Base-by-base conservation (phyloP, 64 coral and sea anemone genomes). In the Pocillopora damicornis region DNA sequence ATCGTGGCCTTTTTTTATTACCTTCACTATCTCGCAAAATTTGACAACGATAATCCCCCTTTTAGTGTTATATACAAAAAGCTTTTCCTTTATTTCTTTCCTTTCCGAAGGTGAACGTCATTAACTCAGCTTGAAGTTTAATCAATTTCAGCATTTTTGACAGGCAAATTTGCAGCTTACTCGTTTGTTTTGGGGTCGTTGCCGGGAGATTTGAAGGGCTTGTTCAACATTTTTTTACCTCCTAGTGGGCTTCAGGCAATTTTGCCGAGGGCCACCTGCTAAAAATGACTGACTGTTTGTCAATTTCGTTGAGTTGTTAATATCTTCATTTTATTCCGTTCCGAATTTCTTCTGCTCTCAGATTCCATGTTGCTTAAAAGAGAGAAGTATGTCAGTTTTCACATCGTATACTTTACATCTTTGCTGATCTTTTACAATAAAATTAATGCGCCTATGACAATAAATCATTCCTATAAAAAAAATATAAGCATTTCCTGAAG, bases 181-280 rank as follows among this genome's bases (percentile, higher is more conserved):
- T 58, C 13, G 26, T 73, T 37, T 85, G 64, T 72, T 73, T 58
- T 11, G 34, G 45, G 26, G 1, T 35, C n/a, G 65, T 72, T 58
- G 81, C 20, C 25, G 62, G 45, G 65, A 16, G 61, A 83, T 67
- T 30, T 81, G 11, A 79, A 2, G n/a, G 12, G 17, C 15, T 18
- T 79, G 10, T 60, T 0, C 16, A 35, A 36, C 11, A 13, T 13
- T 4, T 79, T 13, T 60, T 60, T 60, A 26, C 77, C 76, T 2
- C 77, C 4, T 26, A 58, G 56, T 79, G 77, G 11, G 77, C 77
- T 5, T 17, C 16, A 26, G n/a, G 16, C 67, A 20, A 6, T 58
- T 37, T 14, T 36, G 63, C 79, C 69, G 58, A 58, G 13, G 72
- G 45, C 81, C 81, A 85, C 81, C 81, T 85, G 81, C 81, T 9